Evolutionary conservation across 2,888 invertebrate genomes (phyloP), one percentile per base, ranked within the genome.

Genomic region (Athalia cordata): DNA sequence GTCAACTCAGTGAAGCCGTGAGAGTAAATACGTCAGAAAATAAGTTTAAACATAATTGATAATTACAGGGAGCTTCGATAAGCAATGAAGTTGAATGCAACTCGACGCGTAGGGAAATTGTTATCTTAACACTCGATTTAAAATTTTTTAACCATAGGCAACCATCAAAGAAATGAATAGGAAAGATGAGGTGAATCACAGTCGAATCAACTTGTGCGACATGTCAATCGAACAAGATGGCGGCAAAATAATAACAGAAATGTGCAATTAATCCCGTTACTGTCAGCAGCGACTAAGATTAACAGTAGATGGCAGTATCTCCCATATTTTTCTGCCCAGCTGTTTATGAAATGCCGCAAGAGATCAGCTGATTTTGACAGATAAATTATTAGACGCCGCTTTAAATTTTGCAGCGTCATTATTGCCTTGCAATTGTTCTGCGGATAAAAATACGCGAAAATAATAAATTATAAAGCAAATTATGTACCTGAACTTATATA

Each of bases 341-440:
- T 72, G 72, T 72, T 72, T 57, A 8, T 59, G 6, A 59, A 59
- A 47, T 15, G 45, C 45, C 4, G 5, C 11, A 49, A 59, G 45
- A 43, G 9, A 59, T 59, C 72, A 72, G 72, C 72, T 72, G 72
- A 59, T 72, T 72, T 72, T 72, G 72, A 72, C 72, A 72, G 72
- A 59, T 72, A 13, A 72, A 72, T 72, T 59, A 72, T 45, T 59
- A 45, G 11, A 62, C 5, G n/a, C 8, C 29, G 15, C 8, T 8
- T 62, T 7, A 13, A 55, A 55, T 55, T 55, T 55, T 11, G 55
- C 8, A 55, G 8, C 4, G 8, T 55, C n/a, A n/a, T 4, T n/a
- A 55, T 55, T 4, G 8, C 55, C 3, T 3, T 55, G 29, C 29
- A 29, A 29, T 29, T 29, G 29, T 29, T 29, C 29, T 0, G 29